Base-by-base conservation (phyloP, 2,797 vertebrate genomes). In the Sebastes wilsoni region DNA sequence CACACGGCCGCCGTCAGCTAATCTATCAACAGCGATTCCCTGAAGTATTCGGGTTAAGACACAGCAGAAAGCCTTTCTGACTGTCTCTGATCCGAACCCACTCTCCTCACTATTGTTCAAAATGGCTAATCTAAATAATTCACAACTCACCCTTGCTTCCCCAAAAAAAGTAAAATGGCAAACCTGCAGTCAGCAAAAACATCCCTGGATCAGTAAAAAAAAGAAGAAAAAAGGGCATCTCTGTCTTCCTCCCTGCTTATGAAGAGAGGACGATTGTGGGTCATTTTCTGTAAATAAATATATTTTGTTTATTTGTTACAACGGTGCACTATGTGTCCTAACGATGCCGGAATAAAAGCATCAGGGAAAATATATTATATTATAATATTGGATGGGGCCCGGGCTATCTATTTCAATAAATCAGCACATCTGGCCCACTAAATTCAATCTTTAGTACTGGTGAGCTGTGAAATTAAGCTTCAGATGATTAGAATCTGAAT, bases 381-480 rank as follows among this genome's bases (percentile, higher is more conserved):
- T 46, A 80, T 69, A 78, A 74, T 69, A 71, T 32, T 77, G 72
- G 20, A 82, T 58, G 30, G 55, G 8, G 23, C 25, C 10, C 18
- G 62, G 46, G 59, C 69, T 70, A 80, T 88, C 77, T 83, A 22
- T 84, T 87, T 84, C 68, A 91, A 85, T 87, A 87, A 89, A 89
- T 89, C 79, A 77, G 78, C 73, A 89, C 82, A 91, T 89, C 81
- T 91, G 89, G 79, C 60, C 66, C 38, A 77, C 75, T 69, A 86
- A 91, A 88, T 91, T 61, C 84, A 79, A 93, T 95, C 86, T 88
- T 85, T 88, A 79, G 71, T 91, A 58, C 87, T 91, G 86, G 78
- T 91, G 92, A 93, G 86, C 90, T 94, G 93, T 94, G 92, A 95
- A 94, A 94, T 94, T 79, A 94, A 90, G 79, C 79, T 76, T 60